Percentiles rank a stretch among this genome's conserved stretches.
Evolutionary conservation across 2,113 vertebrate species (phyloP).

Genomic region (Nesoenas mayeri): DNA sequence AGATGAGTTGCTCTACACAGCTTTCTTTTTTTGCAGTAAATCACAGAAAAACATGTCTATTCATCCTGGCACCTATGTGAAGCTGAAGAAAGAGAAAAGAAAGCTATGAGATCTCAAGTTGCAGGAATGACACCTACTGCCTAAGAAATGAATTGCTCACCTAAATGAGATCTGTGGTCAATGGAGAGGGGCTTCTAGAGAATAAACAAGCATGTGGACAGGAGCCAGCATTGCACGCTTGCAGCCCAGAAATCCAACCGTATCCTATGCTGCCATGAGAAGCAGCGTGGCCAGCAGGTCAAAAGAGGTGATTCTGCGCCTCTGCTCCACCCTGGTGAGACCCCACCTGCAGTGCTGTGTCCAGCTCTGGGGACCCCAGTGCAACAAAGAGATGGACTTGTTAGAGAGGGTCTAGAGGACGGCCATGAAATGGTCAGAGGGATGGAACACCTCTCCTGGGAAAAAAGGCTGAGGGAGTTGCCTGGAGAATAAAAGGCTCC

Average conservation of each 20-base stretch:
- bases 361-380: too few relatives aligned
- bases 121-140: constrained; percentile 68
- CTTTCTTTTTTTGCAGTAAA: neutral
- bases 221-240: neutral
- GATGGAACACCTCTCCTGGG: too few relatives aligned
- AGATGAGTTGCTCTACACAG: neutral
- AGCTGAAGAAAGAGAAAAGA: neutral
- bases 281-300: too few relatives aligned
- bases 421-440: too few relatives aligned
- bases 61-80: neutral
- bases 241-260: too few relatives aligned
- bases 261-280: too few relatives aligned
- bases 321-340: too few relatives aligned
- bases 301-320: too few relatives aligned
- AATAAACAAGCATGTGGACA: neutral
- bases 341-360: too few relatives aligned
- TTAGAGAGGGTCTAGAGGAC: too few relatives aligned
- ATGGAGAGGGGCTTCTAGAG: neutral
- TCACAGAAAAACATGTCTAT: neutral
- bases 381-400: too few relatives aligned
- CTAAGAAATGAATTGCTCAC: constrained; percentile 51
- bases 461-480: neutral
- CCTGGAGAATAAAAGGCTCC: neutral
- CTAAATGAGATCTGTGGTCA: neutral
- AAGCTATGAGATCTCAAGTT: constrained; percentile 6